These are phyloP conservation scores for Dipodomys stephensi DNA, from an alignment of 2,113 vertebrate species.

Conservation along the genomic window DNA sequence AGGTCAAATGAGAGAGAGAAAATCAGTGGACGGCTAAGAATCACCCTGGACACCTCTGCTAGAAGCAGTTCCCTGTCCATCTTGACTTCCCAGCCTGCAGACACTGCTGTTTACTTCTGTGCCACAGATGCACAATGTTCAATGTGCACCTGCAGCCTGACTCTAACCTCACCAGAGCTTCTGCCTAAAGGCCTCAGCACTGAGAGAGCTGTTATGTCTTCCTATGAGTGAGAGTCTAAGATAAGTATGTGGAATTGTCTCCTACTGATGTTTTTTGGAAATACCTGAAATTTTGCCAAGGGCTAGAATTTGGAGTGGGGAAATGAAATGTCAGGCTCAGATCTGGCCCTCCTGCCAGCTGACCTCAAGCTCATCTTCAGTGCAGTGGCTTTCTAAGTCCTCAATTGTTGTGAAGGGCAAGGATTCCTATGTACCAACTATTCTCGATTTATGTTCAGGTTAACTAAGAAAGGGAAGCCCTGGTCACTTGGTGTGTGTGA, in stretches of 20 bases:
- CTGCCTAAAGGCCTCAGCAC: too few species aligned
- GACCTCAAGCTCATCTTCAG: background rate
- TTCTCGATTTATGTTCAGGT: background rate
- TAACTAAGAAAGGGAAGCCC: background rate
- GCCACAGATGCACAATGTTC: background rate
- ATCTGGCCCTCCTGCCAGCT: background rate
- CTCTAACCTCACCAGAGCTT: background rate
- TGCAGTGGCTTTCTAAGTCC: background rate
- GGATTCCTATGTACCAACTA: background rate
- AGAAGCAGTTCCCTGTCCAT: constrained; percentile 8
- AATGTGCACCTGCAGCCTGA: background rate
- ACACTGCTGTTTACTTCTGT: constrained; percentile 35
- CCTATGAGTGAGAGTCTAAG: background rate
- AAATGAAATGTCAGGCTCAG: background rate
- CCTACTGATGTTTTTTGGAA: background rate
- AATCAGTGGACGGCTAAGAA: background rate
- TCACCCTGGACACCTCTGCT: background rate
- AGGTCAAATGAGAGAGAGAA: background rate
- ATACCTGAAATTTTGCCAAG: background rate
- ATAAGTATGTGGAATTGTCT: background rate
- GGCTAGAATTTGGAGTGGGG: background rate
- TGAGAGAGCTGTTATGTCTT: background rate
- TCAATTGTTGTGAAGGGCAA: background rate
- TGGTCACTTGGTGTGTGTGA: background rate
- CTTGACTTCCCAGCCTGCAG: rapidly evolving